Evolutionary conservation across 2,888 invertebrate genomes (phyloP), one percentile per base, ranked within the genome.

Genomic region (Oligia fasciuncula): DNA sequence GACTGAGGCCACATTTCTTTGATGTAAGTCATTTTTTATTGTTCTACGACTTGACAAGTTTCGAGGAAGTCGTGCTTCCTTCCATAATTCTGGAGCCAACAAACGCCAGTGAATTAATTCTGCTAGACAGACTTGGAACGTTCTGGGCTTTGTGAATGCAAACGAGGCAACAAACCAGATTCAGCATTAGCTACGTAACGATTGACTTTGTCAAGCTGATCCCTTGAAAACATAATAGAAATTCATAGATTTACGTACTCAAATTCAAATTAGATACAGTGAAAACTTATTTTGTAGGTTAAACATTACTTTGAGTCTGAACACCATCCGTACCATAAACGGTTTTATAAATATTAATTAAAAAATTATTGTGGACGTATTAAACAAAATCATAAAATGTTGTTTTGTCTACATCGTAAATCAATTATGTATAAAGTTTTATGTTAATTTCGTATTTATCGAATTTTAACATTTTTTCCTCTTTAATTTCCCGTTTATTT

Each of bases 1-100:
- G 99, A 77, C 96, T 99, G 87, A 97, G 99, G 88, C 99, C 99
- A 54, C 99, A 99, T 96, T 99, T 99, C 97, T 97, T 99, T 93
- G 97, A 97, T 88, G 97, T 97, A 92, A 97, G 97, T 97, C 70
- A 23, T 80, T 49, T 49, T 43, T 6, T 40, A 40, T 80, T 73
- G 0, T 54, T 19, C 60, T 46, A 17, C 0, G 5, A 60, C n/a
- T 83, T 63, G 5, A 8, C 49, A 60, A 35, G 8, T 29, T 76
- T 82, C 14, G 11, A 49, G 35, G 17, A 5, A 4, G 46, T 57
- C 11, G 40, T 77, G 17, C 23, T 66, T 51, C 11, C 4, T 54
- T 60, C 11, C 2, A 40, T 19, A 40, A 4, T 13, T 43, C 14
- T 40, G 23, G 40, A 71, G 60, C 51, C 60, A 72, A 67, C 3